Evolutionary conservation across 2,113 vertebrate genomes (phyloP).

Genomic region (Psilopsiagon aymara): DNA sequence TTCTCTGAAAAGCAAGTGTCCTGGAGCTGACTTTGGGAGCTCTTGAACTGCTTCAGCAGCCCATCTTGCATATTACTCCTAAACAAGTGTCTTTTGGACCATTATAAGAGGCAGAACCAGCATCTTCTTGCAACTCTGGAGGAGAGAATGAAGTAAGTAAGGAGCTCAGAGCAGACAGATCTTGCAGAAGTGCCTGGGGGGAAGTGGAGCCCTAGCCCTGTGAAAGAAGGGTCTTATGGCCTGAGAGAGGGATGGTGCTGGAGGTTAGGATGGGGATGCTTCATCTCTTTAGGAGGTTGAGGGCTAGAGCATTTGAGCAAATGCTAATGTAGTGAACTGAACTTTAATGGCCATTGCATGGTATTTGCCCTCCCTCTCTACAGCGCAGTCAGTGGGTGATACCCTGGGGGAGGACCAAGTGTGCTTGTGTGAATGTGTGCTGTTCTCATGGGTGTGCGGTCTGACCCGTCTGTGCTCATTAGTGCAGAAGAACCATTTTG

Average conservation of each 20-base stretch:
- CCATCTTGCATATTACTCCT: neutral
- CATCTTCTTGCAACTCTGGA: neutral
- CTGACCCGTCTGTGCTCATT: neutral
- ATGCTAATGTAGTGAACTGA: neutral
- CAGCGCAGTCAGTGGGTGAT: neutral
- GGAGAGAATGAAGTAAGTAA: neutral
- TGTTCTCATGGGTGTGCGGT: neutral
- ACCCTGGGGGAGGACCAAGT: too few species aligned
- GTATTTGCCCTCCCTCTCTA: neutral
- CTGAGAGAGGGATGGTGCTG: neutral
- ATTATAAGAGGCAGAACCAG: neutral
- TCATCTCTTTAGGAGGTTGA: neutral
- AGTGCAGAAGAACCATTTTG: neutral
- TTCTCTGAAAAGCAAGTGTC: neutral
- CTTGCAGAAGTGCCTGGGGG: neutral
- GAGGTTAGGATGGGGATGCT: neutral
- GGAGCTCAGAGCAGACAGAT: neutral
- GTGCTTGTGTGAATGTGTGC: neutral
- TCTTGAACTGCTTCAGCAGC: neutral
- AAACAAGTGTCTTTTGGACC: neutral
- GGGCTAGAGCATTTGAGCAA: neutral
- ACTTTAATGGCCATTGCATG: rapidly evolving
- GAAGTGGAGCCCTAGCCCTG: neutral
- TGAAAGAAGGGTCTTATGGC: too few species aligned
- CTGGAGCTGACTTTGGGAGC: neutral